Evolutionary conservation across 2,113 vertebrate genomes (phyloP).

Genomic region (Oreochromis niloticus): DNA sequence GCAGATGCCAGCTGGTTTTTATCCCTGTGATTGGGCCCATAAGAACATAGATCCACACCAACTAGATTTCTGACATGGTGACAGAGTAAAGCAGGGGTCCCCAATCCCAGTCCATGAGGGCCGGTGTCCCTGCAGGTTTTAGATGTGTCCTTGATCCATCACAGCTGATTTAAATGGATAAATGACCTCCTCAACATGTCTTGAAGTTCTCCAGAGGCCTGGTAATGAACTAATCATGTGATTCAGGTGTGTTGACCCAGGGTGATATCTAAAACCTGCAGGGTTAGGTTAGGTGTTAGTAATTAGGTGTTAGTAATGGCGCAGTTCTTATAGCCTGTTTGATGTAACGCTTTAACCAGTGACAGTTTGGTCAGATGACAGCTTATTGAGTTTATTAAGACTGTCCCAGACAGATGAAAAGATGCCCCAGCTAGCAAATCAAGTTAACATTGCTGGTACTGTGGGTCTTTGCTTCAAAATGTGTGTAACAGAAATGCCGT

Average conservation of each 20-base stretch:
- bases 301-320: not conserved
- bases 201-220: too few relatives aligned
- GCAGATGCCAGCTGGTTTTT: not conserved
- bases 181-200: too few relatives aligned
- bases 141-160: too few relatives aligned
- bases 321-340: not conserved
- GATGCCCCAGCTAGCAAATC: not conserved
- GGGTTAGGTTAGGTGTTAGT: too few relatives aligned
- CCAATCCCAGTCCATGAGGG: too few relatives aligned
- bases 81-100: not conserved
- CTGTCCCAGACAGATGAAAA: not conserved
- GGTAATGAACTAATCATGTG: too few relatives aligned
- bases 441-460: not conserved
- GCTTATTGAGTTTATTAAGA: not conserved
- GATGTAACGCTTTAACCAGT: not conserved
- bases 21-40: not conserved
- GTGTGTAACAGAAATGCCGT: not conserved
- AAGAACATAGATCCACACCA: not conserved
- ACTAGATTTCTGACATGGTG: not conserved
- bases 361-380: not conserved
- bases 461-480: not conserved
- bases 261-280: too few relatives aligned
- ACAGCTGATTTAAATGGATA: too few relatives aligned
- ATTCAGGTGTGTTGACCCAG: too few relatives aligned
- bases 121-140: too few relatives aligned